Conservation (phyloP, 2,797 vertebrate genomes). For the Pyrocephalus nanus region DNA sequence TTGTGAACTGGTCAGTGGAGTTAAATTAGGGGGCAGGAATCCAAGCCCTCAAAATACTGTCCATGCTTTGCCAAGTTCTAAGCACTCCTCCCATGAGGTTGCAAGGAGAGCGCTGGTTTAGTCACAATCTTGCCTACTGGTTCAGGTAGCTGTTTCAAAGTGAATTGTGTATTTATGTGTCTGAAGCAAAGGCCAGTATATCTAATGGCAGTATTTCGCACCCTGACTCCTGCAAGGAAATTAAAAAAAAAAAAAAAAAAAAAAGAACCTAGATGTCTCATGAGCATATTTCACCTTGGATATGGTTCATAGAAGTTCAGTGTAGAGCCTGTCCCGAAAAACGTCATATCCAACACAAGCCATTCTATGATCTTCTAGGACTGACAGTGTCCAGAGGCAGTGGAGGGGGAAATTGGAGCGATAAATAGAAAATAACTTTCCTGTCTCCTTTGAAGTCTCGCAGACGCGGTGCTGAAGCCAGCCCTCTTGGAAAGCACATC, state of each 20-base stretch:
- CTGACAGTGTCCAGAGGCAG: not conserved
- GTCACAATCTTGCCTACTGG: not conserved
- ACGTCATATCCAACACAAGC: not conserved
- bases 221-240: not conserved
- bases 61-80: not conserved
- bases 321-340: accelerated
- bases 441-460: conserved; percentile 16
- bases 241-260: not conserved
- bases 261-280: not conserved
- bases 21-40: not conserved
- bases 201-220: not conserved
- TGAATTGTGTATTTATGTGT: not conserved
- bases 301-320: not conserved
- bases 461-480: not conserved
- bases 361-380: not conserved
- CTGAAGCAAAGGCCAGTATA: not conserved
- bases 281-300: accelerated
- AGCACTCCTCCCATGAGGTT: not conserved
- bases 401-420: not conserved
- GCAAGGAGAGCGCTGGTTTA: not conserved
- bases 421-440: conserved; percentile 8
- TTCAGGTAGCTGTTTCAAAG: not conserved
- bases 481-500: not conserved
- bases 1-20: not conserved
- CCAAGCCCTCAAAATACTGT: not conserved